These are phyloP conservation scores for Caenorhabditis macrosperma DNA, from an alignment of 2,888 invertebrate genomes.

Conservation along the genomic window DNA sequence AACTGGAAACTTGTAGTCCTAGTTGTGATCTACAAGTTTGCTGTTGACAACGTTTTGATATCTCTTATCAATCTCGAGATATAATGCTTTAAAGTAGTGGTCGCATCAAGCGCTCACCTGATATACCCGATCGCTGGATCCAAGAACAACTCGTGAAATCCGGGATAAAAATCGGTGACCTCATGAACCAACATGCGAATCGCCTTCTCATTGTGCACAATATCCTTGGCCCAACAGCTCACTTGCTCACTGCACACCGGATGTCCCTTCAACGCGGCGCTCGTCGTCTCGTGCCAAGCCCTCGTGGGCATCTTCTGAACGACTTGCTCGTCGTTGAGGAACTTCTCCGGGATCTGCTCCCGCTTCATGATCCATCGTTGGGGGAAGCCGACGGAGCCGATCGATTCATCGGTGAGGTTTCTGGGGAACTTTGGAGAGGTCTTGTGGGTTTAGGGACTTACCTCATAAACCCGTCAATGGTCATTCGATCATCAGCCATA, in stretches of 20 bases:
- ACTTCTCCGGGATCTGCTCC: slow-evolving; percentile 45
- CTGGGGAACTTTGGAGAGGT: neutral
- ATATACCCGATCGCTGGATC: slow-evolving; percentile 49
- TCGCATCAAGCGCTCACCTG: too few species aligned
- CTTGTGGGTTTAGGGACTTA: too few species aligned
- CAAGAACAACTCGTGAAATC: slow-evolving; percentile 41
- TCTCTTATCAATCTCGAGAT: too few species aligned
- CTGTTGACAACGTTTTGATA: too few species aligned
- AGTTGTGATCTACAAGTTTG: neutral
- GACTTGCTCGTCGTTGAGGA: slow-evolving; percentile 42
- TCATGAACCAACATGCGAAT: slow-evolving; percentile 54
- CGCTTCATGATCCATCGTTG: slow-evolving; percentile 62
- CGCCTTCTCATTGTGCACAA: slow-evolving; percentile 57
- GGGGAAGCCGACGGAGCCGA: slow-evolving; percentile 53
- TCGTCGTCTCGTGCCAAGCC: slow-evolving; percentile 56
- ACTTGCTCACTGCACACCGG: slow-evolving; percentile 37
- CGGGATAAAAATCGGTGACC: slow-evolving; percentile 54
- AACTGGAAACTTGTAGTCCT: neutral
- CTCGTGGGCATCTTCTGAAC: slow-evolving; percentile 48
- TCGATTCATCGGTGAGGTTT: slow-evolving; percentile 33
- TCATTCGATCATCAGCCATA: slow-evolving; percentile 49
- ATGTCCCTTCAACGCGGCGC: slow-evolving; percentile 48
- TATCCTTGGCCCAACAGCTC: slow-evolving; percentile 57
- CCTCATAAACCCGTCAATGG: slow-evolving; percentile 46
- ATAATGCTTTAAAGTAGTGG: too few species aligned